These are phyloP conservation scores for Chaetura pelagica DNA, from an alignment of 2,113 vertebrate genomes.

Conservation along the genomic window DNA sequence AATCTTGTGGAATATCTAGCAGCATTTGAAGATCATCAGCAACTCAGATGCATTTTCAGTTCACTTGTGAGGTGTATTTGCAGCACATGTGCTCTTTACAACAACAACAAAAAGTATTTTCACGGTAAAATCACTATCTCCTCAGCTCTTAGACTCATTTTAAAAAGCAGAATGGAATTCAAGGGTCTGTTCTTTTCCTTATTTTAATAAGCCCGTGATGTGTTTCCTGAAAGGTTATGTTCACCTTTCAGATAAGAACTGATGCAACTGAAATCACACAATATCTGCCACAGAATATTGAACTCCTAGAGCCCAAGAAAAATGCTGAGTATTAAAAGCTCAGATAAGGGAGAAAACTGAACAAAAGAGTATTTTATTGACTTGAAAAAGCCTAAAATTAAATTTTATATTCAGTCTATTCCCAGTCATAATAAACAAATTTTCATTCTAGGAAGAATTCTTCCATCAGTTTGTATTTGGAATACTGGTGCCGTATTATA, in stretches of 20 bases:
- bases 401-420: constrained; percentile 50
- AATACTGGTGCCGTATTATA: constrained; percentile 54
- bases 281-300: constrained; percentile 29
- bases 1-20: constrained; percentile 72
- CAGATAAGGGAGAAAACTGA: constrained; percentile 60
- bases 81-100: constrained; percentile 58
- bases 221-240: not conserved
- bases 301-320: constrained; percentile 62
- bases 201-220: not conserved
- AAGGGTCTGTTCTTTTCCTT: not conserved
- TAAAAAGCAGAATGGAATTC: constrained; percentile 10
- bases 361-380: constrained; percentile 41
- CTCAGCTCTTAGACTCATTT: constrained; percentile 34
- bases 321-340: constrained; percentile 66
- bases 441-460: constrained; percentile 36
- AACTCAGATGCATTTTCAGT: constrained; percentile 65
- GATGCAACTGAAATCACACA: constrained; percentile 22
- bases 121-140: constrained; percentile 5
- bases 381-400: constrained; percentile 39
- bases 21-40: constrained; percentile 73
- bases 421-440: constrained; percentile 56
- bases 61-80: constrained; percentile 63
- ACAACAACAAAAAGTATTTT: constrained; percentile 57
- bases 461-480: constrained; percentile 35
- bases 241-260: not conserved